phyloP scores from a whole-genome alignment of 2,888 invertebrate species.

The Hirtodrosophila duncani region DNA sequence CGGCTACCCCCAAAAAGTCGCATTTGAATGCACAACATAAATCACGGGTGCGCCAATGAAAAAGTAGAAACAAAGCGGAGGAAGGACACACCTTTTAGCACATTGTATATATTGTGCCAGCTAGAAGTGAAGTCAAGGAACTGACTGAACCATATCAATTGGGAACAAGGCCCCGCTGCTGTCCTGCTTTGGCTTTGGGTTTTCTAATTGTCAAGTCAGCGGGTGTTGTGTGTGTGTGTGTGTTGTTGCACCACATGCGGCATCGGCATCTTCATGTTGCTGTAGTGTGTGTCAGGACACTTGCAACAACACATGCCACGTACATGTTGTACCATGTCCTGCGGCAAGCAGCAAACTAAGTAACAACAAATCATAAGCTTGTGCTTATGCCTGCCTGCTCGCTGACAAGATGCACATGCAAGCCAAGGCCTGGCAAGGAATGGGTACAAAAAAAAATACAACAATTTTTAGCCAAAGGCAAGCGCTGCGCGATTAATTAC shows the following conservation, averaged over 20 bases:
- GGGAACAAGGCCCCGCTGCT: too few relatives aligned
- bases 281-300: background rate
- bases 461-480: conserved; percentile 30
- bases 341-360: conserved; percentile 11
- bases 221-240: conserved; percentile 15
- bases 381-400: too few relatives aligned
- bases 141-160: conserved; percentile 17
- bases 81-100: conserved; percentile 56
- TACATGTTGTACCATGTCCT: conserved; percentile 12
- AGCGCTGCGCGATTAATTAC: conserved; percentile 43
- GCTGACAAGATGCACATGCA: too few relatives aligned
- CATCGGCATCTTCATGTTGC: conserved; percentile 9
- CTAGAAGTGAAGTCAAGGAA: conserved; percentile 20
- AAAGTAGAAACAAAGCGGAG: background rate
- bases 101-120: conserved; percentile 37
- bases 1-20: conserved; percentile 14
- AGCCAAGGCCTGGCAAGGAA: too few relatives aligned
- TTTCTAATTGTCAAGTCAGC: conserved; percentile 40
- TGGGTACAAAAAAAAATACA: conserved; percentile 4
- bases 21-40: conserved; percentile 56
- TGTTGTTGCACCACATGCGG: conserved; percentile 27
- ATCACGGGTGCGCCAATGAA: conserved; percentile 58
- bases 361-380: too few relatives aligned
- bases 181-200: conserved; percentile 28
- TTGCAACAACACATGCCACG: background rate